Evolutionary conservation across 2,888 invertebrate genomes (phyloP), one percentile per base, ranked within the genome.

Genomic region (Eupithecia pulchellata): DNA sequence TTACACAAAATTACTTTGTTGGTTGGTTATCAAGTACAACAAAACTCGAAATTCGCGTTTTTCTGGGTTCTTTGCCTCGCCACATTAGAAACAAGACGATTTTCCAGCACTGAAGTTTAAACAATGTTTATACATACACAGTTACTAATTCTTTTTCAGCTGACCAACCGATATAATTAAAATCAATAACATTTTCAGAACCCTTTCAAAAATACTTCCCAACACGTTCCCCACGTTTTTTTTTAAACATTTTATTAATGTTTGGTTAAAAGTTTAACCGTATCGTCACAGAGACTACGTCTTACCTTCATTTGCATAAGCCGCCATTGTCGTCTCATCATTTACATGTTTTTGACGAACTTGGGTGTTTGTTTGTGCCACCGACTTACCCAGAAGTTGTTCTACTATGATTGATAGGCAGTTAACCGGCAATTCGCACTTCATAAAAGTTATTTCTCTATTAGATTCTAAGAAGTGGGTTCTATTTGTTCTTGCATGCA

Each of bases 201-300:
- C 66, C 65, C 72, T 55, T 14, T n/a, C 6, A 39, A n/a, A 55
- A 20, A 0, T 25, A 61, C 13, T 13, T 25, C 20, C 8, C 20
- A n/a, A 64, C 64, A 60, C 64, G 27, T 14, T 13, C 60, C 3
- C 57, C 30, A 32, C 4, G 27, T 64, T 71, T 71, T 68, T 72
- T 69, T 13, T 20, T 25, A 52, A 58, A 36, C 52, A 27, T 69
- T 69, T 67, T 85, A 84, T 81, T 77, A 86, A 90, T 87, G 89
- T 92, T 91, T 91, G 92, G 92, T 93, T 91, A 90, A 84, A 90
- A 86, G 82, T 91, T 89, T 89, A 92, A 93, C 92, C 93, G 89
- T 91, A 90, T 83, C 85, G 86, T 52, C 52, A 52, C 52, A 52
- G 52, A 84, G 88, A 91, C 89, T 20, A 89, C 82, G 60, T 79